Evolutionary conservation across 2,797 vertebrate species (phyloP).

Genomic region (Hyperoplus lanceolatus): DNA sequence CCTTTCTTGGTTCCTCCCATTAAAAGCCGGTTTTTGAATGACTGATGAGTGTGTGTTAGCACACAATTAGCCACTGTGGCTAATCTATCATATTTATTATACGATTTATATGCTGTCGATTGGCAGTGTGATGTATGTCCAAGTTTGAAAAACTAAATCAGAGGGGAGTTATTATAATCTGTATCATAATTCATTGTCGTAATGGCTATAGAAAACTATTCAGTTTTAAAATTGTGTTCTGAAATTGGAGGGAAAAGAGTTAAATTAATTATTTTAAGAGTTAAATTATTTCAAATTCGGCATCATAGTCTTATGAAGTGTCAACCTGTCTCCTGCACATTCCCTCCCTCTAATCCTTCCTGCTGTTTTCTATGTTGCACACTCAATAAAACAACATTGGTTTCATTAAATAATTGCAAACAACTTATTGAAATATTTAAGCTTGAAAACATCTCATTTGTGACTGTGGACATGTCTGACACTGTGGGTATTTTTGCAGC

Average conservation of each 20-base stretch:
- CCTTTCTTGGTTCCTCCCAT: conserved; percentile 78
- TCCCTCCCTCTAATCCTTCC: not conserved
- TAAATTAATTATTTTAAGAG: conserved; percentile 14
- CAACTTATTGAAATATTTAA: not conserved
- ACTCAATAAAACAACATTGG: conserved; percentile 11
- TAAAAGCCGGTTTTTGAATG: conserved; percentile 84
- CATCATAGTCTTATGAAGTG: not conserved
- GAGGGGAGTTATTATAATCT: conserved; percentile 76
- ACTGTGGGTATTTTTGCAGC: not conserved
- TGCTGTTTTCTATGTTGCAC: not conserved
- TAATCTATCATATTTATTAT: conserved; percentile 81
- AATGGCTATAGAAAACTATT: conserved; percentile 65
- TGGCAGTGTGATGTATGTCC: conserved; percentile 75
- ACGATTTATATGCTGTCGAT: conserved; percentile 81
- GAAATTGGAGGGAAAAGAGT: conserved; percentile 40
- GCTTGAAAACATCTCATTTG: not conserved
- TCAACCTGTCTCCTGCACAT: not conserved
- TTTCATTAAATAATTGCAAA: not conserved
- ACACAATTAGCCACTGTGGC: conserved; percentile 80
- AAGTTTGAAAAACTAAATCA: conserved; percentile 77
- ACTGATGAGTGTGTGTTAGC: conserved; percentile 83
- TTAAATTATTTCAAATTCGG: conserved; percentile 3
- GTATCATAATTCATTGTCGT: conserved; percentile 70
- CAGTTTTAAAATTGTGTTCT: conserved; percentile 48
- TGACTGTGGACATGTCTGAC: conserved; percentile 11